Conservation (phyloP, 1,140 invertebrate species). For the Micrasema minimum region DNA sequence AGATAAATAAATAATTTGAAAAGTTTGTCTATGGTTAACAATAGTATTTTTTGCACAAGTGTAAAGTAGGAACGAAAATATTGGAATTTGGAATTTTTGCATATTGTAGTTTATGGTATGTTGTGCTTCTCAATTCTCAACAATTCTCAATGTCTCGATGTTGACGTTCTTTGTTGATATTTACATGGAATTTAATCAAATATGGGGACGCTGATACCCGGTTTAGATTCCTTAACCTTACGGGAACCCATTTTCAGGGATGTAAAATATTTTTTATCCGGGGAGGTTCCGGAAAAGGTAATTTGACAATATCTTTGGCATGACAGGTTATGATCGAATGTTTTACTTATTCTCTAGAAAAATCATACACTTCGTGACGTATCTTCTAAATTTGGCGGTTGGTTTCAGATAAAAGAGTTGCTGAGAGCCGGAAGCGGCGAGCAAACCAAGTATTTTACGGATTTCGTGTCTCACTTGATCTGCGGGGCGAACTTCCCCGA, state of each 20-base stretch:
- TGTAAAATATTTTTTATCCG: slow-evolving; percentile 78
- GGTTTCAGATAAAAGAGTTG: slow-evolving; percentile 77
- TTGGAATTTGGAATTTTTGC: slow-evolving; percentile 5
- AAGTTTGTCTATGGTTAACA: too few relatives aligned
- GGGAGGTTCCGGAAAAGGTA: slow-evolving; percentile 75
- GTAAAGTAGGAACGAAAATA: too few relatives aligned
- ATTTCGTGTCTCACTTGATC: slow-evolving; percentile 90
- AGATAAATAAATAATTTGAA: too few relatives aligned
- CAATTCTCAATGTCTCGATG: slow-evolving; percentile 34
- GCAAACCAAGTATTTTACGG: slow-evolving; percentile 83
- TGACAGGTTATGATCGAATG: slow-evolving; percentile 41
- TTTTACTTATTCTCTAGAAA: slow-evolving; percentile 1
- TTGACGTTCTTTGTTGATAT: slow-evolving; percentile 50
- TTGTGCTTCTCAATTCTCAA: slow-evolving; percentile 32
- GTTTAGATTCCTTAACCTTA: slow-evolving; percentile 65
- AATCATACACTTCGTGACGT: neutral
- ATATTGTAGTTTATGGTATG: slow-evolving; percentile 41
- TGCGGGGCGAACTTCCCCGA: slow-evolving; percentile 83
- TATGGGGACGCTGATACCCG: slow-evolving; percentile 67
- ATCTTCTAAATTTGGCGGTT: neutral
- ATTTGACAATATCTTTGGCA: slow-evolving; percentile 52
- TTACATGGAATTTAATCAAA: slow-evolving; percentile 57
- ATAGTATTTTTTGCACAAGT: too few relatives aligned
- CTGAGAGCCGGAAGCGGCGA: slow-evolving; percentile 86
- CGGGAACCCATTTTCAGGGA: slow-evolving; percentile 69